A percentile compares a stretch with the other conserved stretches of the same genome.
Conservation (phyloP, 2,888 invertebrate genomes). For the Ornithoptera priamus region DNA sequence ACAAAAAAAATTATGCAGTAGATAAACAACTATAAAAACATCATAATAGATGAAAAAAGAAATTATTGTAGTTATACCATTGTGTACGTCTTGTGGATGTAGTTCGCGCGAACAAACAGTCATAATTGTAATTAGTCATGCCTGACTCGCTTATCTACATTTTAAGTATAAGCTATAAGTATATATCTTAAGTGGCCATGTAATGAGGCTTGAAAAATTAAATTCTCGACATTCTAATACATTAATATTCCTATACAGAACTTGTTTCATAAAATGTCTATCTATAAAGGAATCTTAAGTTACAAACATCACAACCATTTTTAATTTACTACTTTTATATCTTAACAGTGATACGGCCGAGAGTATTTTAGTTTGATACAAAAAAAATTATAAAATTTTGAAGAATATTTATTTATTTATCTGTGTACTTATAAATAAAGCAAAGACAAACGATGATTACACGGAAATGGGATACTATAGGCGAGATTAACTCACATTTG, state of each 20-base stretch:
- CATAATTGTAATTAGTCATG: constrained; percentile 21
- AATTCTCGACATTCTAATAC: not conserved
- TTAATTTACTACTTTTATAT: too few species aligned
- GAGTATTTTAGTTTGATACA: too few species aligned
- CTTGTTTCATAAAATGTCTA: not conserved
- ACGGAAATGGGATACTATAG: too few species aligned
- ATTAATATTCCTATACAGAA: not conserved
- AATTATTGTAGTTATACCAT: not conserved
- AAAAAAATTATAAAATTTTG: too few species aligned
- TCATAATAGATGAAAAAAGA: not conserved
- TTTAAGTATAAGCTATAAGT: not conserved
- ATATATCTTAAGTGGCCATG: not conserved
- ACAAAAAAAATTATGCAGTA: not conserved
- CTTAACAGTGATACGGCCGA: too few species aligned
- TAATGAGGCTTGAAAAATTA: constrained; percentile 2
- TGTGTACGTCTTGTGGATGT: not conserved
- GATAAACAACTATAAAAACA: not conserved
- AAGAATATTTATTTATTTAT: too few species aligned
- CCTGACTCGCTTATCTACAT: constrained; percentile 4
- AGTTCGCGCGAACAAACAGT: constrained; percentile 1
- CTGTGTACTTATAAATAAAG: too few species aligned
- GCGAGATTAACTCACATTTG: too few species aligned
- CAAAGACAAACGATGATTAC: too few species aligned
- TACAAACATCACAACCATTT: too few species aligned
- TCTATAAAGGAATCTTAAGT: too few species aligned